A percentile compares a stretch with the other conserved stretches of the same genome.
Evolutionary conservation across 2,888 invertebrate species (phyloP).

Genomic region (Pristionchus mayeri): DNA sequence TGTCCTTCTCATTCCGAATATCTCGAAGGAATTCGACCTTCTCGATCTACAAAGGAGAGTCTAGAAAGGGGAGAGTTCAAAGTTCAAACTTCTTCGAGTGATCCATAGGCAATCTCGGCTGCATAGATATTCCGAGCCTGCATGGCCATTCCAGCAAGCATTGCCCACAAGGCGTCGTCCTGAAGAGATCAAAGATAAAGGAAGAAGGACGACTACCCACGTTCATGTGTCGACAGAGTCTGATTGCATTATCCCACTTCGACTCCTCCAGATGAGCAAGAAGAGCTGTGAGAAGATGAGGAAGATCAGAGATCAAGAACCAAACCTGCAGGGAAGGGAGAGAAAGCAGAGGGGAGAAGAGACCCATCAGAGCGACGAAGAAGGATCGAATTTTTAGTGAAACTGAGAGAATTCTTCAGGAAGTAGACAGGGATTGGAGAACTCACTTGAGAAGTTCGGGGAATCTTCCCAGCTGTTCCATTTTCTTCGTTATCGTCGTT

Average conservation of each 20-base stretch:
- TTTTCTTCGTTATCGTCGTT: conserved; percentile 79
- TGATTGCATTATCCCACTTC: conserved; percentile 89
- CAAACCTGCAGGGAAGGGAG: conserved; percentile 81
- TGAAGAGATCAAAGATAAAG: conserved; percentile 53
- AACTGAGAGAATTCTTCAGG: conserved; percentile 79
- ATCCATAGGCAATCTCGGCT: conserved; percentile 95
- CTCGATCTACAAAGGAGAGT: conserved; percentile 76
- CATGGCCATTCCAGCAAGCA: conserved; percentile 91
- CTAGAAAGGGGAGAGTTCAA: background rate
- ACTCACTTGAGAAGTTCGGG: conserved; percentile 66
- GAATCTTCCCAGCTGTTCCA: conserved; percentile 76
- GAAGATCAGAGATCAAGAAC: conserved; percentile 78
- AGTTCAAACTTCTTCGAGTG: conserved; percentile 83
- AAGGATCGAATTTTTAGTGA: conserved; percentile 88
- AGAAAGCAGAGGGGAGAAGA: conserved; percentile 84
- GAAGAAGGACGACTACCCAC: conserved; percentile 66
- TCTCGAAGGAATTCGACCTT: conserved; percentile 77
- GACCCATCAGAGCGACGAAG: conserved; percentile 92
- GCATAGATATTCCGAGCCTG: conserved; percentile 88
- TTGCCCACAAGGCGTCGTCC: conserved; percentile 86
- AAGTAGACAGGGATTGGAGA: background rate
- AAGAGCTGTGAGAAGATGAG: background rate
- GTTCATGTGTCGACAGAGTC: conserved; percentile 84
- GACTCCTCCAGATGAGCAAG: conserved; percentile 81
- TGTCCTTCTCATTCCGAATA: conserved; percentile 66